Evolutionary conservation across 2,888 invertebrate species (phyloP).

Genomic region (Apoda limacodes): DNA sequence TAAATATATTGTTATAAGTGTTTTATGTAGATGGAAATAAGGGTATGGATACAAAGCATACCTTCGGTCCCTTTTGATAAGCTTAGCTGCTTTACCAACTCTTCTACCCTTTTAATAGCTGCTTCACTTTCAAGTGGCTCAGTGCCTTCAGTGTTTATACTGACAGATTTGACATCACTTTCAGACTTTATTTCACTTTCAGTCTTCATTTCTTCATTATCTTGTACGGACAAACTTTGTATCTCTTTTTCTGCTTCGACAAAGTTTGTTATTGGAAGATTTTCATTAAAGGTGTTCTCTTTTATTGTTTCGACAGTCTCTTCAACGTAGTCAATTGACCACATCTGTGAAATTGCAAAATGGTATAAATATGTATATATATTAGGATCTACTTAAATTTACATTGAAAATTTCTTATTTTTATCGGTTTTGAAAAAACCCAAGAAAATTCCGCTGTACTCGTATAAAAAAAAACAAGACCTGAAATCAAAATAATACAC

Average conservation of each 20-base stretch:
- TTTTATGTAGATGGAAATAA: no score
- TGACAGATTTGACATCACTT: slow-evolving; percentile 17
- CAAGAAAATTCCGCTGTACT: no score
- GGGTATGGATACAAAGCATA: slow-evolving; percentile 24
- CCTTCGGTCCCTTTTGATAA: slow-evolving; percentile 76
- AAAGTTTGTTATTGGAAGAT: slow-evolving; percentile 32
- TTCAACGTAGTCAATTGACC: slow-evolving; percentile 92
- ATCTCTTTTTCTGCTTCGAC: slow-evolving; percentile 35
- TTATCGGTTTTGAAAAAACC: no score
- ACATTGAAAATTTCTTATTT: no score
- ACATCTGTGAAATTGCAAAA: slow-evolving; percentile 91
- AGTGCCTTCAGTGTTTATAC: slow-evolving; percentile 32
- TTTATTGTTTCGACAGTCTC: slow-evolving; percentile 55
- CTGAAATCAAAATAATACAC: no score
- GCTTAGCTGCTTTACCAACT: slow-evolving; percentile 84
- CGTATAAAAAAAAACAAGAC: no score
- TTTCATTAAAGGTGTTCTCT: slow-evolving; percentile 52
- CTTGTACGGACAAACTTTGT: slow-evolving; percentile 30
- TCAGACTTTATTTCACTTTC: slow-evolving; percentile 28
- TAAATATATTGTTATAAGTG: no score
- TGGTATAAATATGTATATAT: no score
- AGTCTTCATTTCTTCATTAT: slow-evolving; percentile 31
- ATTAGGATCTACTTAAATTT: no score
- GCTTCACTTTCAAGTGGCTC: slow-evolving; percentile 45
- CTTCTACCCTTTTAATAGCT: slow-evolving; percentile 71